phyloP scores from a whole-genome alignment of 2,113 vertebrate genomes.

The Semnornis frantzii region DNA sequence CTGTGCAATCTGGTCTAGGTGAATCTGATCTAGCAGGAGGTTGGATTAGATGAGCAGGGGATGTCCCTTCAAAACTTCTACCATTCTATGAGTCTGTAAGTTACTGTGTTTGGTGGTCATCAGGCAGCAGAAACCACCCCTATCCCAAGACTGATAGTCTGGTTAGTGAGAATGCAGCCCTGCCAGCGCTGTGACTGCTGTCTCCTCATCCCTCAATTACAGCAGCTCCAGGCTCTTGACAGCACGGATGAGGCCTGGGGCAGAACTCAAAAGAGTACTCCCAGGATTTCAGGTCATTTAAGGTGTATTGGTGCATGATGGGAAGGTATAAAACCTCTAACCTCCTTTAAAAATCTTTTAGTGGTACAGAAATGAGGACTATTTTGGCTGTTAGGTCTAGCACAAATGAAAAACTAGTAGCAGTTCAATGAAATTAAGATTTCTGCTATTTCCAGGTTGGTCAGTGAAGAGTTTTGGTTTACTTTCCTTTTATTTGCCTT shows the following conservation, averaged over 20 bases:
- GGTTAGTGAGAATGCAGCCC: background rate
- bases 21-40: no score
- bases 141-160: fast-evolving
- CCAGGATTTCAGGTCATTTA: background rate
- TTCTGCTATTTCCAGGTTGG: background rate
- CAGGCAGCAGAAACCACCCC: background rate
- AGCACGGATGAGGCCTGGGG: fast-evolving
- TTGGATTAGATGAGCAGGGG: no score
- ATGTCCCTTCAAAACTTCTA: no score
- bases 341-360: background rate
- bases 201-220: no score
- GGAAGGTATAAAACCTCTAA: background rate
- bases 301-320: background rate
- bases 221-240: background rate
- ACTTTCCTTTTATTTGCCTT: background rate
- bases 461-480: background rate
- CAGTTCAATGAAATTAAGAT: background rate
- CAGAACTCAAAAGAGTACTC: background rate
- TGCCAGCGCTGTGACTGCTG: fast-evolving
- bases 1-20: no score
- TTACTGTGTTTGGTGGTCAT: background rate
- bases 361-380: background rate
- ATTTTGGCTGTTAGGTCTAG: background rate
- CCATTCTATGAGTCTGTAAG: background rate
- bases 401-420: background rate